Evolutionary conservation across 2,888 invertebrate species (phyloP).

Genomic region (Drosophila borealis): DNA sequence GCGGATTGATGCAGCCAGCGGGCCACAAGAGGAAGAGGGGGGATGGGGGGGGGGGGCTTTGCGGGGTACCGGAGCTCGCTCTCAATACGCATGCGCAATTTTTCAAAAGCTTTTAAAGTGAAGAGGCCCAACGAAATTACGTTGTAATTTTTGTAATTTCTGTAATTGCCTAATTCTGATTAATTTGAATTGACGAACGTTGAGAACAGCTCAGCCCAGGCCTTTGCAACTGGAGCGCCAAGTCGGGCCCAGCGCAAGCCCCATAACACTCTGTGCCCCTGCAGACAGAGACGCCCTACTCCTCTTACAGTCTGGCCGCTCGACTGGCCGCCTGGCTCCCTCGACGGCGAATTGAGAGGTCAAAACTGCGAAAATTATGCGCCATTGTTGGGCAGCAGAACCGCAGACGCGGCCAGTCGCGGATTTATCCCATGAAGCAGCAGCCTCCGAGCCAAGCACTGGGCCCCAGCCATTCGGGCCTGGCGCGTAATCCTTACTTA

Average conservation of each 20-base stretch:
- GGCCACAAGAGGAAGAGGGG: neutral
- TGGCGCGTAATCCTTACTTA: conserved; percentile 74
- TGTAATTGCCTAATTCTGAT: conserved; percentile 84
- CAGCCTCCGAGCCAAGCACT: neutral
- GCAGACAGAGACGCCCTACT: neutral
- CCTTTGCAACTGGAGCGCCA: conserved; percentile 40
- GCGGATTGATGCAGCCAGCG: conserved; percentile 18
- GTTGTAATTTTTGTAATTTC: conserved; percentile 84
- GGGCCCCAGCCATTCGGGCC: conserved; percentile 13
- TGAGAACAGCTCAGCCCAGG: neutral
- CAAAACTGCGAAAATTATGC: conserved; percentile 78
- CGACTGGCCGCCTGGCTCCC: conserved; percentile 43
- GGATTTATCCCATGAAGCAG: conserved; percentile 29
- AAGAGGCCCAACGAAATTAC: conserved; percentile 77
- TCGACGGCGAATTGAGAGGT: conserved; percentile 80
- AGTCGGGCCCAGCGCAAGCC: conserved; percentile 16
- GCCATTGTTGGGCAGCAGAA: conserved; percentile 64
- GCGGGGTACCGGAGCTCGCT: conserved; percentile 32
- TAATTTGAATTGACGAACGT: conserved; percentile 81
- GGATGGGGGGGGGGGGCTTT: neutral
- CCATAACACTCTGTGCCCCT: neutral
- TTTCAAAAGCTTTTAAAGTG: conserved; percentile 80
- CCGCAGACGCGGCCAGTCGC: conserved; percentile 18
- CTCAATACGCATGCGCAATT: conserved; percentile 75
- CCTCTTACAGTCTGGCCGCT: neutral